Percentiles rank a stretch among this genome's conserved stretches.
These are phyloP conservation scores for Epinephelus coioides DNA, from an alignment of 2,797 vertebrate genomes.

Conservation along the genomic window DNA sequence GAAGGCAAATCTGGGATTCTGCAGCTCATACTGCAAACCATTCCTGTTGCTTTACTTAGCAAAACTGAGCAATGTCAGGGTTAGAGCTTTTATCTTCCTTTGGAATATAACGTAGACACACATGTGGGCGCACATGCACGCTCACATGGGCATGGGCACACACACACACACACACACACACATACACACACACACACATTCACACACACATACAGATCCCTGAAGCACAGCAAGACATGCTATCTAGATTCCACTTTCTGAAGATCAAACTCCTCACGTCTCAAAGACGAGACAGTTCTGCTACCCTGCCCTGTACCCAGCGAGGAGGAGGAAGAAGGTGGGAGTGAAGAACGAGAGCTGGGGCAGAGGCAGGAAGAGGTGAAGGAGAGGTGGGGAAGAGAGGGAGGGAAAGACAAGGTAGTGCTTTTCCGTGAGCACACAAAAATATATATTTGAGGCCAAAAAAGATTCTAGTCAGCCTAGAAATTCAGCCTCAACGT, in stretches of 20 bases:
- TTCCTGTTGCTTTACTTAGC: conserved; percentile 65
- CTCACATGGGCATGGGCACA: neutral
- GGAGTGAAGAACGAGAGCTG: conserved; percentile 52
- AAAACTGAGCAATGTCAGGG: conserved; percentile 49
- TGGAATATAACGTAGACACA: conserved; percentile 61
- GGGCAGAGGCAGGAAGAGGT: conserved; percentile 55
- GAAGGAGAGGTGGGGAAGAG: conserved; percentile 49
- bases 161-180: conserved; percentile 18
- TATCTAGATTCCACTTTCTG: conserved; percentile 74
- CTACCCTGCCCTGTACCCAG: conserved; percentile 67
- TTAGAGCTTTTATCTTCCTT: conserved; percentile 66
- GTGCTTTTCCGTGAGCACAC: conserved; percentile 32
- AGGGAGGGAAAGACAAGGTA: conserved; percentile 41
- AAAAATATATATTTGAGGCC: conserved; percentile 29
- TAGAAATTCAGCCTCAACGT: neutral
- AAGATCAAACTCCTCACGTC: conserved; percentile 80
- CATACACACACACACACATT: conserved; percentile 28
- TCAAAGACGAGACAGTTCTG: conserved; percentile 78
- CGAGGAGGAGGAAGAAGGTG: conserved; percentile 64
- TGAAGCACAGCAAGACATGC: conserved; percentile 70
- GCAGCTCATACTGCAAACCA: conserved; percentile 42
- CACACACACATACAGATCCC: conserved; percentile 52
- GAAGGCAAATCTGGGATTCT: conserved; percentile 37
- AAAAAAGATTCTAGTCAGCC: conserved; percentile 12
- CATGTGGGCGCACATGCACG: conserved; percentile 45